Base-by-base conservation (phyloP, 2,888 invertebrate genomes). In the Drosophila conformis region DNA sequence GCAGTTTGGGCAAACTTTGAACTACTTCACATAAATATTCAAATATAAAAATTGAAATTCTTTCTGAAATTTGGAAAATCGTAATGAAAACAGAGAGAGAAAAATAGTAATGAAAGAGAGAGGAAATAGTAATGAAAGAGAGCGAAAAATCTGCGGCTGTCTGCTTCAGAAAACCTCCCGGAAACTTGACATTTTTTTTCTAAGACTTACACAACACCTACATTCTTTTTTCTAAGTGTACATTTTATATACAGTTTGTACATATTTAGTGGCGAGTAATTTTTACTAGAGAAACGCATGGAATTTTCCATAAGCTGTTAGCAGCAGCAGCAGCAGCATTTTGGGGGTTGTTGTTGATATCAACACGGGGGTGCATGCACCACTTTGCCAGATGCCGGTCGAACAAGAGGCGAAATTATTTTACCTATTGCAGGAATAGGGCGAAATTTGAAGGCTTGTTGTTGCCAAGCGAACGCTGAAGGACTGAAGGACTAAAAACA, bases 301-400 rank as follows among this genome's bases (percentile, higher is more conserved):
- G 79, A 79, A 79, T 78, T 74, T 79, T 82, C 82, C 78, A 79
- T 67, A 67, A 81, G 69, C 82, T 66, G 78, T 29, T 51, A 31
- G 52, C 51, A 35, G 53, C 54, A 27, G 27, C 25, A 54, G 27
- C 35, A 51, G 11, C 42, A 40, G 53, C 53, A 51, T 54, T 75
- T 68, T 66, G 76, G 79, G 86, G 86, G 86, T 90, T 87, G 89
- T 58, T 71, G 46, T 58, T 25, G 48, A 29, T 56, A 58, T 51
- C 36, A 64, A 73, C 72, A 85, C 73, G 75, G 89, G 90, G 89
- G 78, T 86, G 87, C 83, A 86, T 80, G 69, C 82, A 63, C 61
- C 78, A 80, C 80, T 62, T 56, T 40, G 79, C 90, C 90, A 83
- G 87, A 81, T 87, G 83, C 75, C 75, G 53, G 52, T 53, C 69